Base-by-base conservation (phyloP, 2,888 invertebrate species). In the Drosophila recens region DNA sequence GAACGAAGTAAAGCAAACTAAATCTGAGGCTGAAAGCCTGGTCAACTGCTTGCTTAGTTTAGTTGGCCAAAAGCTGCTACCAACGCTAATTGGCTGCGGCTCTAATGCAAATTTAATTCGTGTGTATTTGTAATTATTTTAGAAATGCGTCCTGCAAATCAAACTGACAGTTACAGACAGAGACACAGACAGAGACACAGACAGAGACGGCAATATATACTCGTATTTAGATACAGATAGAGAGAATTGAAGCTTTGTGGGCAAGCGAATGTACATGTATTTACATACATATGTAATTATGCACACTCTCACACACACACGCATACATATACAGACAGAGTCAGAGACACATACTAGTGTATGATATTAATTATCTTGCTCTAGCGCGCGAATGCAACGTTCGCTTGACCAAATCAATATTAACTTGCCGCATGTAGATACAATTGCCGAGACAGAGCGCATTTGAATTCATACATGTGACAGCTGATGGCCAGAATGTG, bases 71-170 rank as follows among this genome's bases (percentile, higher is more conserved):
- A 43, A 53, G 66, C 69, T 42, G 72, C 74, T 73, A 11, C 62
- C 58, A 36, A 68, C 63, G 77, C 83, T 84, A 88, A 84, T 84
- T 86, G 87, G 89, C 67, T 82, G 86, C 79, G 86, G 74, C 76
- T 75, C 88, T 86, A 89, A 86, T 86, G 86, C 88, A 86, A 86
- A 85, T 82, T 89, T 87, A 86, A 89, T 86, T 85, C 88, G 70
- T 82, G 75, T 89, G 80, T 89, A 76, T 75, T 86, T 80, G 85
- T 87, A 86, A 86, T 89, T 86, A 86, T 86, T 89, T 89, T 82
- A 78, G 75, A 87, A 81, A 84, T 87, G 75, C 85, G 79, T 73
- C 56, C 77, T 65, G 88, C 82, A 78, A 89, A 89, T 86, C 82
- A 87, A 89, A 80, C 72, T 78, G 80, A 65, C 57, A 69, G 63